phyloP scores from a whole-genome alignment of 2,888 invertebrate species.

The Operophtera brumata region DNA sequence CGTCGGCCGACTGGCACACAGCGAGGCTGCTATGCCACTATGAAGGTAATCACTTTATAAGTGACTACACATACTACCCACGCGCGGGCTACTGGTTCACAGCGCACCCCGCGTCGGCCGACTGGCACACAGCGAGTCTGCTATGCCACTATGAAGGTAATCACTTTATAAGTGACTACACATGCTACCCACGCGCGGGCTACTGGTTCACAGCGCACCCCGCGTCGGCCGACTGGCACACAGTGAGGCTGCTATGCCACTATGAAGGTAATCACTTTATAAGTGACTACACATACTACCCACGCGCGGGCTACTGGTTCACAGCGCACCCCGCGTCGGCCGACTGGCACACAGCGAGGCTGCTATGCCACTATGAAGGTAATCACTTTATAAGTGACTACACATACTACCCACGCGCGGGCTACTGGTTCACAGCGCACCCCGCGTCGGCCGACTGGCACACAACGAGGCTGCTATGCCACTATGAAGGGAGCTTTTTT shows the following conservation, averaged over 20 bases:
- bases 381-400: constrained; percentile 13
- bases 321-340: neutral
- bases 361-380: constrained; percentile 18
- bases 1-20: too few species aligned
- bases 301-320: constrained; percentile 13
- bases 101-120: neutral
- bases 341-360: constrained; percentile 16
- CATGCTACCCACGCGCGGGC: neutral
- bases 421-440: constrained; percentile 15
- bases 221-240: constrained; percentile 8
- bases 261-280: constrained; percentile 13
- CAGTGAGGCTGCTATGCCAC: constrained; percentile 15
- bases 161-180: constrained; percentile 14
- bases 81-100: constrained; percentile 16
- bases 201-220: constrained; percentile 14
- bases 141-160: constrained; percentile 16
- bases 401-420: constrained; percentile 1
- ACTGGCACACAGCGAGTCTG: constrained; percentile 18
- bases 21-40: too few species aligned
- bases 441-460: constrained; percentile 7
- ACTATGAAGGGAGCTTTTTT: too few species aligned
- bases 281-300: constrained; percentile 9
- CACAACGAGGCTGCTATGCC: constrained; percentile 14
- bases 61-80: constrained; percentile 9
- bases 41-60: too few species aligned